Percentiles rank a stretch among this genome's conserved stretches.
Conservation (phyloP, 1,140 invertebrate species). For the Drosophila navojoa region DNA sequence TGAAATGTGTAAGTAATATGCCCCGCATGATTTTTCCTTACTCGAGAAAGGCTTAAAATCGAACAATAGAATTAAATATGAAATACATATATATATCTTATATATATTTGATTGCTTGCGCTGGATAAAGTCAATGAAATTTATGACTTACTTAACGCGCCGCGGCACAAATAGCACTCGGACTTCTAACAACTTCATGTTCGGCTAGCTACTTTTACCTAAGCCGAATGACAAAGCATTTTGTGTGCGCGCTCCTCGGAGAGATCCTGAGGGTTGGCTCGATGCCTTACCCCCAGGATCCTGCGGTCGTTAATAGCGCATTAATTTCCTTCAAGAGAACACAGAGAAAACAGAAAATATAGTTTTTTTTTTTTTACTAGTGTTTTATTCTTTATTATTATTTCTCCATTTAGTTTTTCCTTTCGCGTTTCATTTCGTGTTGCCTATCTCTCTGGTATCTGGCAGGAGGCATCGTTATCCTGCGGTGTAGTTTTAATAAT, state of each 20-base stretch:
- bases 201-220: constrained; percentile 15
- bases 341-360: constrained; percentile 2
- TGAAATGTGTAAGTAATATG: constrained; percentile 40
- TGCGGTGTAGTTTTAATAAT: constrained; percentile 69
- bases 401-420: constrained; percentile 47
- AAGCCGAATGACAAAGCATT: constrained; percentile 58
- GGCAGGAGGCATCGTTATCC: constrained; percentile 47
- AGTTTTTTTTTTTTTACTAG: constrained; percentile 2
- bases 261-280: constrained; percentile 1
- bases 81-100: constrained; percentile 52
- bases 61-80: constrained; percentile 73
- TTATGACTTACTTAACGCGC: constrained; percentile 76
- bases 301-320: constrained; percentile 75
- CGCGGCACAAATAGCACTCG: constrained; percentile 11
- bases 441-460: constrained; percentile 44
- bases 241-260: constrained; percentile 12
- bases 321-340: constrained; percentile 33
- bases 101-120: constrained; percentile 12
- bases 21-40: constrained; percentile 61
- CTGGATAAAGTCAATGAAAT: constrained; percentile 79
- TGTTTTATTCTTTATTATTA: constrained; percentile 53
- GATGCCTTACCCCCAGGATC: constrained; percentile 27
- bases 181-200: background rate
- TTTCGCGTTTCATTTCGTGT: background rate
- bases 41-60: constrained; percentile 61